Conservation (phyloP, 2,113 vertebrate species). For the Erinaceus europaeus region DNA sequence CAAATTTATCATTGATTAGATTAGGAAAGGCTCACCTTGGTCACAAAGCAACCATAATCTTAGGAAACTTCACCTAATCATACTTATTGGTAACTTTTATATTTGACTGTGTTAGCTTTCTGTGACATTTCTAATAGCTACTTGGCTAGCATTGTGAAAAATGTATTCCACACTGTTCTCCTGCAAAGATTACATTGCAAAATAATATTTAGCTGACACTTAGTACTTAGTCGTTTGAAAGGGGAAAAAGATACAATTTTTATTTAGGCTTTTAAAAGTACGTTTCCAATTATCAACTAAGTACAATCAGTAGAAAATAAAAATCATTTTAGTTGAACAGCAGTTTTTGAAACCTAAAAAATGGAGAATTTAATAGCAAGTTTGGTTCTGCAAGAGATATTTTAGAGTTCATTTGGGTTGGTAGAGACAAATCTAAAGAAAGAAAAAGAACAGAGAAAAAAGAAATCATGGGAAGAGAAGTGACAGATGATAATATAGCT, state of each 20-base stretch:
- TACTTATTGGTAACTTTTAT: neutral
- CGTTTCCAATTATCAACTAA: conserved; percentile 66
- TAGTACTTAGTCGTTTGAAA: conserved; percentile 58
- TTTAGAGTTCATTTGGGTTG: conserved; percentile 39
- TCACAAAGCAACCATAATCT: neutral
- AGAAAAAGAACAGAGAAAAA: neutral
- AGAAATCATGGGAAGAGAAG: neutral
- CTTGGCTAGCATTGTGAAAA: conserved; percentile 34
- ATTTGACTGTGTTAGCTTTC: conserved; percentile 28
- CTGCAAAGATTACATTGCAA: conserved; percentile 48
- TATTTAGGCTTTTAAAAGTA: conserved; percentile 50
- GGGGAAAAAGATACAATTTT: conserved; percentile 42
- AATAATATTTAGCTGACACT: conserved; percentile 54
- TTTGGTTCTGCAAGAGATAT: conserved; percentile 56
- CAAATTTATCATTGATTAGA: conserved; percentile 48
- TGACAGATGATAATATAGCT: neutral
- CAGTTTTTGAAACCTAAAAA: conserved; percentile 54
- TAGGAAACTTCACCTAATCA: neutral
- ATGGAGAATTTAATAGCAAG: conserved; percentile 48
- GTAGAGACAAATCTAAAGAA: neutral
- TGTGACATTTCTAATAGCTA: conserved; percentile 59
- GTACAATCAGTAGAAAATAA: conserved; percentile 59
- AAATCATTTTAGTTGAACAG: conserved; percentile 51
- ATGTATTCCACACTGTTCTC: neutral
- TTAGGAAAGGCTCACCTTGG: neutral